phyloP scores from a whole-genome alignment of 2,888 invertebrate species.

The Mesorhabditis belari region DNA sequence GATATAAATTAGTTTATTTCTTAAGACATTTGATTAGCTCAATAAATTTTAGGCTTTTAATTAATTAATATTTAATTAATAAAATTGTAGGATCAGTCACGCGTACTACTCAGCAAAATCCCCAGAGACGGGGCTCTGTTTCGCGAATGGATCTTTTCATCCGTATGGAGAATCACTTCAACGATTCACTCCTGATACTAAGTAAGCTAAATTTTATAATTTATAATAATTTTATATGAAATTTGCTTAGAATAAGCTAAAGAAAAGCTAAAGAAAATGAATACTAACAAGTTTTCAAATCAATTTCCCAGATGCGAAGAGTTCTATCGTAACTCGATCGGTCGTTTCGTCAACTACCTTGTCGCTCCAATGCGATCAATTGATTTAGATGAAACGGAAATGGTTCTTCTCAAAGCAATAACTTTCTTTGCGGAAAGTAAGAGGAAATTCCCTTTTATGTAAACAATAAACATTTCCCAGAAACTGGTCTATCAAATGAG shows the following conservation, averaged over 20 bases:
- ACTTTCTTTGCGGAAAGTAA: conserved; percentile 27
- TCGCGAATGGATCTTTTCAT: conserved; percentile 32
- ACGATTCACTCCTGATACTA: conserved; percentile 7
- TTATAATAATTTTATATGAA: background rate
- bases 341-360: conserved; percentile 25
- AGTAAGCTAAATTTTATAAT: conserved; percentile 2
- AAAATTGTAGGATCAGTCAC: conserved; percentile 16
- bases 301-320: conserved; percentile 15
- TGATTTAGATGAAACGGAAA: conserved; percentile 26
- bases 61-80: too few relatives aligned
- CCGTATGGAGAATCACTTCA: conserved; percentile 13
- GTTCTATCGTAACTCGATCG: conserved; percentile 31
- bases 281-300: background rate
- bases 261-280: background rate
- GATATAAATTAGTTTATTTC: too few relatives aligned
- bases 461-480: conserved; percentile 9
- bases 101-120: conserved; percentile 25
- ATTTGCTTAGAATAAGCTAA: background rate
- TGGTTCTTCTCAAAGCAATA: conserved; percentile 28
- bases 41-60: too few relatives aligned
- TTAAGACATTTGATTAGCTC: too few relatives aligned
- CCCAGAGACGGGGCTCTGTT: conserved; percentile 20
- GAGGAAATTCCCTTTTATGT: background rate
- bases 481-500: conserved; percentile 16
- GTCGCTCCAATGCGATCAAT: conserved; percentile 23